A percentile compares a stretch with the other conserved stretches of the same genome.
Conservation (phyloP, 64 coral and sea anemone genomes). For the Montipora efflorescens region DNA sequence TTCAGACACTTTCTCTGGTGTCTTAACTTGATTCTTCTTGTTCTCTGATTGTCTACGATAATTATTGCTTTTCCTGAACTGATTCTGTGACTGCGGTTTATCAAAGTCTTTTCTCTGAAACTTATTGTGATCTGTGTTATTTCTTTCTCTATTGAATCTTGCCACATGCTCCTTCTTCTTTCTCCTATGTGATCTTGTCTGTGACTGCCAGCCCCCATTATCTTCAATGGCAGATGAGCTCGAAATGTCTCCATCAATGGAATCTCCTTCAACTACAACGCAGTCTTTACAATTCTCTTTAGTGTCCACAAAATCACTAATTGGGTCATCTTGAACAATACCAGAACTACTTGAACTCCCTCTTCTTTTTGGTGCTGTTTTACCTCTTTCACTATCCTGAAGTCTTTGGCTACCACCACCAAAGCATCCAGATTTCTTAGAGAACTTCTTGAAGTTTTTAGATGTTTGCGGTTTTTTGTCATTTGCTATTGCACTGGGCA, state of each 20-base stretch:
- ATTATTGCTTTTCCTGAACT: conserved; percentile 57
- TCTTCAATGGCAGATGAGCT: conserved; percentile 77
- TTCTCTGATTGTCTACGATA: background rate
- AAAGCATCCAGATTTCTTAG: background rate
- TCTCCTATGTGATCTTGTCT: conserved; percentile 66
- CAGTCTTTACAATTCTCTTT: conserved; percentile 43
- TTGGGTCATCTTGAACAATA: conserved; percentile 8
- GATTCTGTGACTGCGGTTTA: conserved; percentile 45
- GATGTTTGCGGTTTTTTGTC: background rate
- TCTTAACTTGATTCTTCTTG: conserved; percentile 13
- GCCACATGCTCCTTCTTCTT: conserved; percentile 77
- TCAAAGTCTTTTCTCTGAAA: conserved; percentile 45
- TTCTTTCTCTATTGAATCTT: conserved; percentile 45
- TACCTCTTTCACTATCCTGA: background rate
- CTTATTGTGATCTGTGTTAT: conserved; percentile 7
- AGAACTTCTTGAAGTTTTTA: conserved; percentile 1
- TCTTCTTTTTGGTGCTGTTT: background rate
- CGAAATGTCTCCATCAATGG: conserved; percentile 68
- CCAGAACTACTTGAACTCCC: background rate
- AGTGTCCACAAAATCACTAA: conserved; percentile 33
- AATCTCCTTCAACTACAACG: conserved; percentile 38
- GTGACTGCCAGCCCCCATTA: conserved; percentile 86
- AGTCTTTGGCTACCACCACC: background rate
- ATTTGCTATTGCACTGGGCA: conserved; percentile 38
- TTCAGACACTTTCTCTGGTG: conserved; percentile 3